phyloP scores from a whole-genome alignment of 2,113 vertebrate genomes.

The Prolemur simus region DNA sequence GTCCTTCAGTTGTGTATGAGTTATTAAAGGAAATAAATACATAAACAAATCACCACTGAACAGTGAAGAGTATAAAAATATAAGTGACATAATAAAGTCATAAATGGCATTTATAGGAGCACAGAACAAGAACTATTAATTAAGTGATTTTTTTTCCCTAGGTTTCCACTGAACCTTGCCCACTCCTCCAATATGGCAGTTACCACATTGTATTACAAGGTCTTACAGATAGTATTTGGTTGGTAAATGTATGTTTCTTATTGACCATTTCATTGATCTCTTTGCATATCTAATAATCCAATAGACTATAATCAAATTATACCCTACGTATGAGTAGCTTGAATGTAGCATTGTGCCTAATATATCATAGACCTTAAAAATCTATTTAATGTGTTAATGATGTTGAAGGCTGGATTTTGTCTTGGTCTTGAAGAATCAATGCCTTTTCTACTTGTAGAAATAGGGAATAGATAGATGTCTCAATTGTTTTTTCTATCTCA shows the following conservation, averaged over 20 bases:
- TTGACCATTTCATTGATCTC: neutral
- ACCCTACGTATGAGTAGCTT: neutral
- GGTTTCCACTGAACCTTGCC: neutral
- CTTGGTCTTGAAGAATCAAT: neutral
- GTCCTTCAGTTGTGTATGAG: neutral
- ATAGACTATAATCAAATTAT: neutral
- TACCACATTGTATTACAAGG: neutral
- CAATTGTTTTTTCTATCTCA: neutral
- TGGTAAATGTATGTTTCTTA: neutral
- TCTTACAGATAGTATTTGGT: neutral
- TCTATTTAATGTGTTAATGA: neutral
- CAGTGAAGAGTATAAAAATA: neutral
- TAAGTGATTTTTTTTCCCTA: neutral
- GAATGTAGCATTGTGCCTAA: neutral
- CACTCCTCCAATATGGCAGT: neutral
- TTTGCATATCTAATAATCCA: neutral
- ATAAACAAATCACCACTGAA: neutral
- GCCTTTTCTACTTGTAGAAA: neutral
- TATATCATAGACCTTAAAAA: neutral
- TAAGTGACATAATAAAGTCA: neutral
- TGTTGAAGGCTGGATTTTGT: neutral
- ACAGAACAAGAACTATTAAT: neutral
- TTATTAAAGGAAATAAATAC: neutral
- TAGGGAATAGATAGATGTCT: neutral
- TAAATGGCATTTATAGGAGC: neutral